Percentiles rank a stretch among this genome's conserved stretches.
phyloP scores from a whole-genome alignment of 2,888 invertebrate genomes.

The Euproctis similis region DNA sequence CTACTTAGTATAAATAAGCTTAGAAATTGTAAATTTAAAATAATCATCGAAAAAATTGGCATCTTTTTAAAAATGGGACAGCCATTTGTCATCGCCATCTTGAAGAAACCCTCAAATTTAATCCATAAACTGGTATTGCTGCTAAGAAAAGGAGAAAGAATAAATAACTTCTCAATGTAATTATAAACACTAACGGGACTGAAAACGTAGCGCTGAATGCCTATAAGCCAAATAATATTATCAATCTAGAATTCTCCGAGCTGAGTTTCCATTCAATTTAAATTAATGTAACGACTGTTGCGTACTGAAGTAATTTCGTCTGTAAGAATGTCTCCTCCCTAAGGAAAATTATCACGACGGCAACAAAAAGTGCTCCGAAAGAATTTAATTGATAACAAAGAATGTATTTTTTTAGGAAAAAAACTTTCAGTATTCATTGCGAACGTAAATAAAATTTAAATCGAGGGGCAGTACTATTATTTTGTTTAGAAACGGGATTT shows the following conservation, averaged over 20 bases:
- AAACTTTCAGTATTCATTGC: constrained; percentile 12
- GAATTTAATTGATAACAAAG: constrained; percentile 65
- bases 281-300: constrained; percentile 10
- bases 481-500: constrained; percentile 10
- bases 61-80: too few relatives aligned
- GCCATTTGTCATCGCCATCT: too few relatives aligned
- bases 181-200: too few relatives aligned
- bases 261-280: constrained; percentile 5
- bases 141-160: too few relatives aligned
- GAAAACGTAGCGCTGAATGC: too few relatives aligned
- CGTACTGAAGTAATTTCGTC: constrained; percentile 7
- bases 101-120: too few relatives aligned
- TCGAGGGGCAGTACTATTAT: constrained; percentile 11
- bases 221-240: too few relatives aligned
- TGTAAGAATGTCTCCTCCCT: constrained; percentile 23
- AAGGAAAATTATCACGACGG: constrained; percentile 51
- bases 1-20: too few relatives aligned
- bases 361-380: constrained; percentile 50
- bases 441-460: constrained; percentile 15
- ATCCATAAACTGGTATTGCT: too few relatives aligned
- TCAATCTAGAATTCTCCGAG: not conserved
- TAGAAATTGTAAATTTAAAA: too few relatives aligned
- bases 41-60: too few relatives aligned
- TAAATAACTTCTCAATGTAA: too few relatives aligned
- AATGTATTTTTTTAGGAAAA: constrained; percentile 36